Evolutionary conservation across 2,113 vertebrate genomes (phyloP).

Genomic region (Scomber scombrus): DNA sequence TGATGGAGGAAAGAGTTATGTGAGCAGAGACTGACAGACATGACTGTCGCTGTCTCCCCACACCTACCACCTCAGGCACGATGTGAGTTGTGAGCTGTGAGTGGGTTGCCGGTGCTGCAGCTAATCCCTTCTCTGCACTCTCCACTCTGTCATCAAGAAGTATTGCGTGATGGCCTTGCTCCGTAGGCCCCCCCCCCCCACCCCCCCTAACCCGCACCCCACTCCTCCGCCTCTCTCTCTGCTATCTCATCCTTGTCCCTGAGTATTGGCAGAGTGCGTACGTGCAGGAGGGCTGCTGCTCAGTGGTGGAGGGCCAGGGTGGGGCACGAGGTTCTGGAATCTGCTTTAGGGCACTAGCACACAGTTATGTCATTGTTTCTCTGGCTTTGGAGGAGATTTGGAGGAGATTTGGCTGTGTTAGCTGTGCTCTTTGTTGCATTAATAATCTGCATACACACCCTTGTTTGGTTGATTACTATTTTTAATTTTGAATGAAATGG

Average conservation of each 20-base stretch:
- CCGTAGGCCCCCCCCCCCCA: not conserved
- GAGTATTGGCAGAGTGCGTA: slow-evolving; percentile 68
- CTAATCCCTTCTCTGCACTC: slow-evolving; percentile 48
- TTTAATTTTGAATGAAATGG: slow-evolving; percentile 20
- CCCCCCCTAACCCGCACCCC: too few species aligned
- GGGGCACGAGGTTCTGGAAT: slow-evolving; percentile 62
- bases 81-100: slow-evolving; percentile 40
- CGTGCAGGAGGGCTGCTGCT: slow-evolving; percentile 72
- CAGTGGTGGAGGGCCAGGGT: slow-evolving; percentile 68
- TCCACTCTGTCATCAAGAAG: slow-evolving; percentile 69
- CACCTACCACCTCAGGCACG: slow-evolving; percentile 17
- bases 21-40: slow-evolving; percentile 42
- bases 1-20: slow-evolving; percentile 35
- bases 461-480: slow-evolving; percentile 13
- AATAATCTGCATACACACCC: not conserved
- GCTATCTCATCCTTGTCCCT: slow-evolving; percentile 51
- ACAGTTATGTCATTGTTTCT: slow-evolving; percentile 68
- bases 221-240: not conserved
- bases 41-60: slow-evolving; percentile 12
- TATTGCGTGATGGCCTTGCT: slow-evolving; percentile 65
- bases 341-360: slow-evolving; percentile 47
- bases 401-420: not conserved
- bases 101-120: slow-evolving; percentile 44
- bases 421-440: not conserved
- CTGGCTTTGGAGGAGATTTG: not conserved